phyloP scores from a whole-genome alignment of 2,113 vertebrate genomes.

The Microtus oregoni region DNA sequence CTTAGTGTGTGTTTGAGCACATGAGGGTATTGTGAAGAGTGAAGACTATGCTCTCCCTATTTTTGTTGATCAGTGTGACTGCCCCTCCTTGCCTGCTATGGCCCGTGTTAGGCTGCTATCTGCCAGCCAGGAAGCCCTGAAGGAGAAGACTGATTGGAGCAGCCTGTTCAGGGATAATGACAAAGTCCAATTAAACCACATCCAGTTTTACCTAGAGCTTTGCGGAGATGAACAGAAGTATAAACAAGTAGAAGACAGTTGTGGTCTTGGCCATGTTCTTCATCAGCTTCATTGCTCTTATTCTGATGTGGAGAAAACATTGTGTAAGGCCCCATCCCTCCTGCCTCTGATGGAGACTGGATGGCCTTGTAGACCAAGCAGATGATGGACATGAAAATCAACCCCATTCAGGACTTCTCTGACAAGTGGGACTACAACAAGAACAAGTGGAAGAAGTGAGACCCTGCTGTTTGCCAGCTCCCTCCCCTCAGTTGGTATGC shows the following conservation, averaged over 20 bases:
- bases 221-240: slow-evolving; percentile 88
- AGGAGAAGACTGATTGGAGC: slow-evolving; percentile 94
- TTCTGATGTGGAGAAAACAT: slow-evolving; percentile 92
- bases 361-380: slow-evolving; percentile 92
- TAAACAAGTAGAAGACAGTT: slow-evolving; percentile 93
- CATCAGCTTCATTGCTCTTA: slow-evolving; percentile 88
- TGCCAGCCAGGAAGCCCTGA: slow-evolving; percentile 92
- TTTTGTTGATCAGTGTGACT: slow-evolving; percentile 89
- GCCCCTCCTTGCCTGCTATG: slow-evolving; percentile 92
- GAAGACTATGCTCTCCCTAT: slow-evolving; percentile 90
- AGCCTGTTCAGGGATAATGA: slow-evolving; percentile 90
- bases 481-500: slow-evolving; percentile 17
- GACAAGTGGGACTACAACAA: slow-evolving; percentile 96
- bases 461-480: background rate
- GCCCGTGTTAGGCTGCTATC: slow-evolving; percentile 89
- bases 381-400: slow-evolving; percentile 95
- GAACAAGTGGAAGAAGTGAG: slow-evolving; percentile 97
- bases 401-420: slow-evolving; percentile 84
- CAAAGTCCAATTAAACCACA: slow-evolving; percentile 94
- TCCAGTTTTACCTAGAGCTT: slow-evolving; percentile 94
- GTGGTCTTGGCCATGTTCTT: slow-evolving; percentile 89
- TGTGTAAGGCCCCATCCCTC: slow-evolving; percentile 90
- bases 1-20: slow-evolving; percentile 90
- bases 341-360: slow-evolving; percentile 92
- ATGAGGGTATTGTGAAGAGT: slow-evolving; percentile 91